Conservation (phyloP, 2,888 invertebrate genomes). For the Ectropis crepuscularia region DNA sequence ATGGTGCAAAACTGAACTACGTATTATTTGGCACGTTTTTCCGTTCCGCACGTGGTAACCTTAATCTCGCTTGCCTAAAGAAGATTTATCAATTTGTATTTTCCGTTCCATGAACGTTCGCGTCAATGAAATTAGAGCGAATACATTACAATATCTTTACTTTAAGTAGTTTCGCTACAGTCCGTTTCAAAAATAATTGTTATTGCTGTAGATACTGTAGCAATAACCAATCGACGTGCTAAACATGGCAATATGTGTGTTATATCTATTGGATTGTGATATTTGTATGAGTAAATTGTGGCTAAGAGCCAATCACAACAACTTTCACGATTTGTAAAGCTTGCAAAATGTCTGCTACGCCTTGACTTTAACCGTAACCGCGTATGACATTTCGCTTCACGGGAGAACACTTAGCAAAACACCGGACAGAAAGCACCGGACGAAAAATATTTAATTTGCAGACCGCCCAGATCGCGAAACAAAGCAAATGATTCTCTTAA, state of each 20-base stretch:
- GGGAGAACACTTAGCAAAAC: too few relatives aligned
- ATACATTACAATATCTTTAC: slow-evolving; percentile 8
- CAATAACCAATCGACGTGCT: slow-evolving; percentile 2
- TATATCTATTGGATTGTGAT: slow-evolving; percentile 2
- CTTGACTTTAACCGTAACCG: slow-evolving; percentile 16
- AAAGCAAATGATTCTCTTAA: too few relatives aligned
- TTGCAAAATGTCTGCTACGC: slow-evolving; percentile 14
- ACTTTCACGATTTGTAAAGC: slow-evolving; percentile 26
- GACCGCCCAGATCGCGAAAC: too few relatives aligned
- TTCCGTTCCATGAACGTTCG: not conserved
- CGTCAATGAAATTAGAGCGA: slow-evolving; percentile 8
- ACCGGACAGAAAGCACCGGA: too few relatives aligned
- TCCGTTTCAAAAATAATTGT: slow-evolving; percentile 8
- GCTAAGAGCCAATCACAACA: slow-evolving; percentile 15
- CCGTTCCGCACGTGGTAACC: slow-evolving; percentile 21
- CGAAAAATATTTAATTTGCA: too few relatives aligned
- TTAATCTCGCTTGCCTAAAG: slow-evolving; percentile 14
- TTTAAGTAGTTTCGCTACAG: slow-evolving; percentile 7
- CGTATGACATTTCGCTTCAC: slow-evolving; percentile 9
- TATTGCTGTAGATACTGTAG: slow-evolving; percentile 6
- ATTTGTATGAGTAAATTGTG: slow-evolving; percentile 10
- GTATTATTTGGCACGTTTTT: slow-evolving; percentile 15
- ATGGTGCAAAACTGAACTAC: slow-evolving; percentile 5
- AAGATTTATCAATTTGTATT: slow-evolving; percentile 4
- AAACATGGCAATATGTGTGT: not conserved